Conservation (phyloP, 2,888 invertebrate genomes). For the Thymelicus sylvestris region DNA sequence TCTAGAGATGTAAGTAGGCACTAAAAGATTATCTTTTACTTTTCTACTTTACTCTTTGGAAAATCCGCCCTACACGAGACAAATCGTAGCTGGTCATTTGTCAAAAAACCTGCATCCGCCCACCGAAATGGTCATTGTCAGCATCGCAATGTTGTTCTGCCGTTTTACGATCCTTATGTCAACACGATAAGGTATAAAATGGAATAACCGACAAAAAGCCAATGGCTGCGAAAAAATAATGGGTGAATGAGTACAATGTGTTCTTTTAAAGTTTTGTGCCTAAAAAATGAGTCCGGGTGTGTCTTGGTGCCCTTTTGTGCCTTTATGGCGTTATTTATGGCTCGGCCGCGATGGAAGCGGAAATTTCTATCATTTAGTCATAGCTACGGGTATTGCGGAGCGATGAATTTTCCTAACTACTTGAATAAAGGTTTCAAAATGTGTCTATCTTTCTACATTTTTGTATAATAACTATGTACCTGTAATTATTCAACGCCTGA, state of each 20-base stretch:
- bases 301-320: conserved; percentile 40
- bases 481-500: background rate
- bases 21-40: background rate
- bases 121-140: conserved; percentile 75
- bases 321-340: conserved; percentile 36
- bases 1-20: too few species aligned
- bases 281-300: conserved; percentile 52
- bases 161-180: conserved; percentile 49
- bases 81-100: conserved; percentile 83
- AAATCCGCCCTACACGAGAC: conserved; percentile 76
- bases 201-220: conserved; percentile 9
- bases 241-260: conserved; percentile 56
- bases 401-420: conserved; percentile 27
- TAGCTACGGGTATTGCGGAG: background rate
- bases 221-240: conserved; percentile 48
- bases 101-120: conserved; percentile 84
- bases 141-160: conserved; percentile 49
- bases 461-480: too few species aligned
- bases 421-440: conserved; percentile 16
- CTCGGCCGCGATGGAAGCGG: conserved; percentile 17
- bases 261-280: conserved; percentile 51
- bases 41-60: conserved; percentile 59
- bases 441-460: too few species aligned
- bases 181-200: conserved; percentile 52
- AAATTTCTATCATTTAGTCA: conserved; percentile 36